Evolutionary conservation across 2,888 invertebrate species (phyloP), one percentile per base, ranked within the genome.

Genomic region (Heliothis peltigera): DNA sequence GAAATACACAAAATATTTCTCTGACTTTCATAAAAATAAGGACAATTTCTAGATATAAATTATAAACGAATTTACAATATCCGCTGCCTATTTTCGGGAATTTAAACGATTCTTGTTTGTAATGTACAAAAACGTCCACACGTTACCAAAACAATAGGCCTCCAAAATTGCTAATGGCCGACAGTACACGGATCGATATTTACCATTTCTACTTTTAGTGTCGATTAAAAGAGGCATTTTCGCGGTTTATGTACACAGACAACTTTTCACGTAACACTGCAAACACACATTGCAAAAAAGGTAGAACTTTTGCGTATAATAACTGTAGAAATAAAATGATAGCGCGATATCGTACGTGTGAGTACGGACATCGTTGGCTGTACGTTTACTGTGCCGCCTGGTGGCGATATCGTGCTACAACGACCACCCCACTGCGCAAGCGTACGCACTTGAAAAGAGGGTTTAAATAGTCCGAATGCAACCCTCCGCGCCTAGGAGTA

Each of bases 161-260:
- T 75, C 58, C 56, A 73, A 67, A 70, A 76, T 64, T 77, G 55
- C 53, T 84, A 89, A 93, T 93, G 93, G 93, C 92, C 84, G 90
- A 89, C 83, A 81, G 82, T 75, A 84, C 75, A 83, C 83, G 80
- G 92, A 92, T 94, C 94, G 87, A 94, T 95, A 94, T 85, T 94
- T 93, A 95, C 95, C 95, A 90, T 89, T 92, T 87, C 85, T 88
- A 78, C 81, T 89, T 82, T 83, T 90, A 72, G 87, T 82, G 80
- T 93, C 90, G 70, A 94, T 85, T 84, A 94, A 84, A 63, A 93
- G 74, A 72, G 95, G 92, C 95, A 95, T 95, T 88, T 88, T 89
- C 79, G 58, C 48, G 54, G 46, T 57, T 55, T 79, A 67, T 64
- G 46, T 71, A 75, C 70, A 81, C 83, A 81, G 79, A 77, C 73